phyloP scores from a whole-genome alignment of 2,888 invertebrate genomes.

The Selenia dentaria region DNA sequence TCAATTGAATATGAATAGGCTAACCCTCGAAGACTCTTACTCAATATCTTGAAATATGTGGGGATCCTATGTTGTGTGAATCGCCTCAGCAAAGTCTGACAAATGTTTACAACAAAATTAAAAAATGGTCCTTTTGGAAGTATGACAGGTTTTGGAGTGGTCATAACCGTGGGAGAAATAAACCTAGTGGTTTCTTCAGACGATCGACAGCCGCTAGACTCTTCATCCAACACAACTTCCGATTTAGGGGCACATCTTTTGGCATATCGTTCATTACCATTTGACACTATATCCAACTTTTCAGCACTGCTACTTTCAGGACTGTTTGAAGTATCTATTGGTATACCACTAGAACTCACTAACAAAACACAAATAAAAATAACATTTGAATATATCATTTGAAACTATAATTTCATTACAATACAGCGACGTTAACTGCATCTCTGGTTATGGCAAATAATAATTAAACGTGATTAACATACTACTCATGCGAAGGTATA shows the following conservation, averaged over 20 bases:
- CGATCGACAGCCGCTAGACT: constrained; percentile 11
- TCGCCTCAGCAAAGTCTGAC: constrained; percentile 45
- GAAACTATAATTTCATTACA: background rate
- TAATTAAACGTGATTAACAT: too few species aligned
- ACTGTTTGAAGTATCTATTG: background rate
- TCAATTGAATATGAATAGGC: constrained; percentile 45
- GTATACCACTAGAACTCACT: background rate
- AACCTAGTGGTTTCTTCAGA: constrained; percentile 13
- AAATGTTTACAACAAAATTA: constrained; percentile 56
- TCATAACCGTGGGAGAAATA: constrained; percentile 11
- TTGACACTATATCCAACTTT: background rate
- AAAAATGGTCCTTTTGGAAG: constrained; percentile 54
- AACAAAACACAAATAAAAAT: background rate
- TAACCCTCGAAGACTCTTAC: constrained; percentile 42
- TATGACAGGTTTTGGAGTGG: constrained; percentile 20
- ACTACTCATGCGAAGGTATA: too few species aligned
- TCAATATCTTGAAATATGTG: constrained; percentile 49
- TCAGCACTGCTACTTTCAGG: background rate
- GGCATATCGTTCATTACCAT: background rate
- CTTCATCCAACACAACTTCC: background rate
- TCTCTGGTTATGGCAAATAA: background rate
- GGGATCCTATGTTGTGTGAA: constrained; percentile 40
- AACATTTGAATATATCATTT: background rate
- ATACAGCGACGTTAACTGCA: background rate
- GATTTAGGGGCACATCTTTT: constrained; percentile 8